These are phyloP conservation scores for Patella ulyssiponensis DNA, from an alignment of 2,888 invertebrate genomes.

Conservation along the genomic window DNA sequence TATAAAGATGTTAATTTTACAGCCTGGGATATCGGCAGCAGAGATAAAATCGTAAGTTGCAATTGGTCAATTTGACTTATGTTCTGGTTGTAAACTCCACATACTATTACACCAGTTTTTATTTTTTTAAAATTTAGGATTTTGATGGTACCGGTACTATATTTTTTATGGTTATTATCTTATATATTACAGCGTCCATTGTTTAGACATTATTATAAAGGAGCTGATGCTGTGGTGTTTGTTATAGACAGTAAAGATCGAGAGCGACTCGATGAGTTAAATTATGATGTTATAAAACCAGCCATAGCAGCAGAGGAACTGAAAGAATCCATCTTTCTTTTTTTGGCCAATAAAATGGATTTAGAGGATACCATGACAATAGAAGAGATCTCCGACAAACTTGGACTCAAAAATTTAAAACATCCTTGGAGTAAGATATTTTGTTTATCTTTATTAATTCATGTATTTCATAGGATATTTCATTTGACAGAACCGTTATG, in stretches of 20 bases:
- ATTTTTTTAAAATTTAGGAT: no score
- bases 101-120: no score
- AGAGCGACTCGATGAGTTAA: slow-evolving; percentile 60
- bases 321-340: slow-evolving; percentile 54
- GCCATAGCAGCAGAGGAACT: slow-evolving; percentile 59
- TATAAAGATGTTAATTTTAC: slow-evolving; percentile 61
- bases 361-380: slow-evolving; percentile 50
- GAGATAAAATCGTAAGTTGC: slow-evolving; percentile 61
- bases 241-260: slow-evolving; percentile 62
- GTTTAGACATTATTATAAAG: slow-evolving; percentile 65
- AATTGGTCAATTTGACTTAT: background rate
- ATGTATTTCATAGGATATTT: no score
- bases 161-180: background rate
- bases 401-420: slow-evolving; percentile 54
- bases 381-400: slow-evolving; percentile 53
- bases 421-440: slow-evolving; percentile 56
- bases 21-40: slow-evolving; percentile 65
- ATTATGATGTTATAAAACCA: slow-evolving; percentile 64
- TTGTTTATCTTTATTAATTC: no score
- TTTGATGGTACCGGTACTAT: background rate
- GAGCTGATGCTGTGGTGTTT: slow-evolving; percentile 64
- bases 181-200: slow-evolving; percentile 54
- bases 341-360: slow-evolving; percentile 63
- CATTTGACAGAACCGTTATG: no score
- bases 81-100: background rate